phyloP scores from a whole-genome alignment of 37 sponge, comb jelly and placozoan species.

The Ianthella basta region DNA sequence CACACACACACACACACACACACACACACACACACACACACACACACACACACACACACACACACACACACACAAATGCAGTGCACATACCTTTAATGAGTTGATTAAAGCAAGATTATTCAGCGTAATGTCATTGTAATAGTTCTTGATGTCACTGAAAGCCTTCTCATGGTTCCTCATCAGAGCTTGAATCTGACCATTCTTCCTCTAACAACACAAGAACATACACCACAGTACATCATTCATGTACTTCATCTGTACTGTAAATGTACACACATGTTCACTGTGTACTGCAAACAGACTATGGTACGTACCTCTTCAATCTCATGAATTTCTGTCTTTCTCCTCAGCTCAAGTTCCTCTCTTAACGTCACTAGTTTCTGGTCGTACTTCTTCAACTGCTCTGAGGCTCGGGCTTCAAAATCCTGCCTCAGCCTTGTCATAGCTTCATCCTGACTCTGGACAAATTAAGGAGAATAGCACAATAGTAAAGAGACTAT shows the following conservation, averaged over 20 bases:
- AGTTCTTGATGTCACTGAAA: slow-evolving; percentile 99
- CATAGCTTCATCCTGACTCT: slow-evolving; percentile 82
- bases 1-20: not conserved
- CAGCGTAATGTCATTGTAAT: slow-evolving; percentile 99
- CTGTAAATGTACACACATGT: not conserved
- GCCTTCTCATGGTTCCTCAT: slow-evolving; percentile 99
- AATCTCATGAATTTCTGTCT: slow-evolving; percentile 96
- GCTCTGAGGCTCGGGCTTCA: slow-evolving; percentile 78
- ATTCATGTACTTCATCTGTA: not conserved
- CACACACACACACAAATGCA: too few species aligned
- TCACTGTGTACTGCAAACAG: not conserved
- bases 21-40: not conserved
- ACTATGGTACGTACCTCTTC: slow-evolving; percentile 78
- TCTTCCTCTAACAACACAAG: slow-evolving; percentile 84
- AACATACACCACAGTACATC: not conserved
- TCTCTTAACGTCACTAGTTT: slow-evolving; percentile 91
- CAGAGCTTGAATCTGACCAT: slow-evolving; percentile 93
- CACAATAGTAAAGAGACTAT: not conserved
- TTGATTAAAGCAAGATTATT: slow-evolving; percentile 99
- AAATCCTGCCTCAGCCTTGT: slow-evolving; percentile 86
- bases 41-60: not conserved
- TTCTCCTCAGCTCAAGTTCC: slow-evolving; percentile 95
- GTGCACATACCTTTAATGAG: slow-evolving; percentile 88
- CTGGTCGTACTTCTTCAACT: slow-evolving; percentile 83
- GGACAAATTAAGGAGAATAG: not conserved